phyloP scores from a whole-genome alignment of 1,140 invertebrate genomes.

The Mactra quadrangularis region DNA sequence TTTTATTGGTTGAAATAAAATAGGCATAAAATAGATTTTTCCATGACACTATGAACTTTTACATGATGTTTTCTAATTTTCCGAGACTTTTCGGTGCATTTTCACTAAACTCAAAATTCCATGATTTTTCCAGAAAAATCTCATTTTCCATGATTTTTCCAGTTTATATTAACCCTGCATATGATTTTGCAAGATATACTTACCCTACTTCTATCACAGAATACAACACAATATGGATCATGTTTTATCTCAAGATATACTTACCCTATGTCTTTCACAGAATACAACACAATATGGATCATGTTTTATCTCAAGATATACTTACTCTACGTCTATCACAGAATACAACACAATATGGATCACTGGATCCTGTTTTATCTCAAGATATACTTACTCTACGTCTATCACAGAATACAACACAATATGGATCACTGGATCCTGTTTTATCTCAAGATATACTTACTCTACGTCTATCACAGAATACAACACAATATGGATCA shows the following conservation, averaged over 20 bases:
- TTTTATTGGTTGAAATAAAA: no score
- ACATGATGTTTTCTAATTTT: no score
- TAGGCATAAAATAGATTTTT: no score
- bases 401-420: slow-evolving; percentile 85
- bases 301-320: slow-evolving; percentile 82
- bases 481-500: slow-evolving; percentile 86
- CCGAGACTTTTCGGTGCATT: no score
- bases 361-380: slow-evolving; percentile 84
- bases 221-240: slow-evolving; percentile 86
- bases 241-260: slow-evolving; percentile 85
- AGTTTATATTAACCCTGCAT: no score
- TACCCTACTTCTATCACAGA: slow-evolving; percentile 86
- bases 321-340: slow-evolving; percentile 85
- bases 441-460: slow-evolving; percentile 82
- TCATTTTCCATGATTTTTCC: no score
- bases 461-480: slow-evolving; percentile 86
- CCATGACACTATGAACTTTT: no score
- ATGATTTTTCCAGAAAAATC: no score
- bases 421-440: slow-evolving; percentile 87
- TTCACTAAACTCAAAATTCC: no score
- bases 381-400: slow-evolving; percentile 84
- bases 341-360: slow-evolving; percentile 86
- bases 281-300: slow-evolving; percentile 87
- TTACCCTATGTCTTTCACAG: slow-evolving; percentile 85
- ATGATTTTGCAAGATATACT: no score